Evolutionary conservation across 2,113 vertebrate genomes (phyloP), one percentile per base, ranked within the genome.

Genomic region (Gadus macrocephalus): DNA sequence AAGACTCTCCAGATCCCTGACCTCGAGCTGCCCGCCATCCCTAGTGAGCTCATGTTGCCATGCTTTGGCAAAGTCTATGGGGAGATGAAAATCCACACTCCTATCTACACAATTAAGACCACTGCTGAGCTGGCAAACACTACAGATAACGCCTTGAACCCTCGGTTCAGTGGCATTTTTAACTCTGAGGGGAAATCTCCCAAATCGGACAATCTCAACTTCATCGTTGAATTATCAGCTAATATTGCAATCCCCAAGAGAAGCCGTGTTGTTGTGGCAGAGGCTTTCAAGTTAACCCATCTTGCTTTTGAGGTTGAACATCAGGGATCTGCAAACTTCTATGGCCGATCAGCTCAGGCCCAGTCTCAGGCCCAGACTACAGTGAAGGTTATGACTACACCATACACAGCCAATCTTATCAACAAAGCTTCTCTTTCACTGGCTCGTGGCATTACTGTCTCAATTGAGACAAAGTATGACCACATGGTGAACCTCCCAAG

Each of bases 1-100:
- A 86, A 90, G 81, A 84, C 90, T 90, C 80, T 96, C 74, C 84
- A 92, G 78, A 67, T 94, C 78, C 87, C 92, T 79, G 75, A 93
- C 68, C 91, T 94, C 68, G 88, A 93, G 53, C 78, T 95, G 67
- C 93, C 95, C 71, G 73, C 82, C 67, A 87, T 95, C 64, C 91
- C 95, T 67, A 86, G 85, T 75, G 89, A 91, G 53, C 64, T 94
- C 0, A 73, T 78, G 66, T 5, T 94, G 7, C 95, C 96, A 77
- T 88, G 91, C 53, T 94, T 98, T 83, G 96, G 95, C 69, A 97
- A 94, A 81, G 80, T 98, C 19, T 86, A 85, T 28, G 81, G 91
- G n/a, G 71, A 89, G 82, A 87, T 97, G 73, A 94, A 72, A 89
- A 79, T 97, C 22, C 81, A 79, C 0, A 93, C 92, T 81, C 95